A percentile compares a stretch with the other conserved stretches of the same genome.
Conservation (phyloP, 2,113 vertebrate genomes). For the Vulpes ferrilata region DNA sequence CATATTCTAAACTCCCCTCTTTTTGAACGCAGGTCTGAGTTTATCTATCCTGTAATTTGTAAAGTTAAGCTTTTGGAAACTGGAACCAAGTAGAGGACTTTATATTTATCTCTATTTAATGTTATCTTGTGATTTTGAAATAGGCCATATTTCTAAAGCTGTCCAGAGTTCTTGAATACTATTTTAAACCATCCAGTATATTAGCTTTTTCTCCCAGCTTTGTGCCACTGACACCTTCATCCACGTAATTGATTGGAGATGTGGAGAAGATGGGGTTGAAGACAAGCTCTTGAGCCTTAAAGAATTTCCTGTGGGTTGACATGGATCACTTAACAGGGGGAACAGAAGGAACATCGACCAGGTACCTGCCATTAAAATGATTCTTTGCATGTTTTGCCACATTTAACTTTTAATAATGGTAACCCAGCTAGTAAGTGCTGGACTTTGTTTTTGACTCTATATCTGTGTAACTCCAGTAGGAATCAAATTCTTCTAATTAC, state of each 20-base stretch:
- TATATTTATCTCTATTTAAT: not conserved
- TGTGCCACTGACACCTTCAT: not conserved
- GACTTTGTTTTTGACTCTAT: conserved; percentile 5
- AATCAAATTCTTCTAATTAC: not conserved
- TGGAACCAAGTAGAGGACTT: not conserved
- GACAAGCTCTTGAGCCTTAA: not conserved
- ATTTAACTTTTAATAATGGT: conserved; percentile 19
- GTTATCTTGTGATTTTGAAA: conserved; percentile 23
- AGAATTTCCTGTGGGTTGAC: not conserved
- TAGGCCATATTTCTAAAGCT: not conserved
- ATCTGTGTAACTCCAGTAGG: not conserved
- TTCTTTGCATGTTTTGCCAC: not conserved
- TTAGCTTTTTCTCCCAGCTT: not conserved
- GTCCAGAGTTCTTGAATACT: not conserved
- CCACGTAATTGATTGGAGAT: not conserved
- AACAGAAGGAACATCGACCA: not conserved
- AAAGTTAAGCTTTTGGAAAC: conserved; percentile 25
- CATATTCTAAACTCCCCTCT: not conserved
- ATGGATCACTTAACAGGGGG: not conserved
- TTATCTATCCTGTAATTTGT: conserved; percentile 48
- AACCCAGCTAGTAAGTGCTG: not conserved
- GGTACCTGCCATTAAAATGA: not conserved
- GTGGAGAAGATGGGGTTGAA: not conserved
- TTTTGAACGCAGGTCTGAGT: not conserved
- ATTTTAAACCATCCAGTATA: not conserved